Base-by-base conservation (phyloP, 1,140 invertebrate genomes). In the Geopemphigus sp. region DNA sequence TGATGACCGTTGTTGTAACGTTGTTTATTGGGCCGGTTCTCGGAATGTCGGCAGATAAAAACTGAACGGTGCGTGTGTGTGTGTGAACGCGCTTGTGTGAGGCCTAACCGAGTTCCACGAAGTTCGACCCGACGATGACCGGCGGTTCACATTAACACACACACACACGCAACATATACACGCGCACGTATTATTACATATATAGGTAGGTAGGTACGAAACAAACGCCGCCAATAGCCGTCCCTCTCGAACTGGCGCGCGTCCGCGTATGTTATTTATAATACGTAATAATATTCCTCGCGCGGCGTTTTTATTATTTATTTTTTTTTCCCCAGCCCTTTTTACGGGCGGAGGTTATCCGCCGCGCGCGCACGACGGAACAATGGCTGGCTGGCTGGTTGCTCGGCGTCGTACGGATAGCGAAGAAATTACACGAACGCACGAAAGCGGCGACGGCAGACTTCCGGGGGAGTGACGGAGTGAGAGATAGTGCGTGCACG, bases 21-120 rank as follows among this genome's bases (percentile, higher is more conserved):
- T 47, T 57, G 74, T 78, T 78, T 78, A 78, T 78, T 78, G 74
- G 74, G 74, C 56, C 74, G 32, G 56, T 78, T 78, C 74, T 78
- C 74, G 74, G 74, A 78, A 78, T 61, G 74, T 78, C 74, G 74
- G 74, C 45, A 78, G 74, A 78, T 78, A 78, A 78, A 78, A 78
- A 78, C 74, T 14, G 59, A 68, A 50, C 22, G 15, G 45, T 26
- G 74, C n/a, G n/a, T n/a, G 54, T n/a, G 53, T 12, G n/a, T n/a
- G n/a, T n/a, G n/a, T n/a, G n/a, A n/a, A 19, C 26, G 53, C 15
- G n/a, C n/a, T n/a, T n/a, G n/a, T n/a, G n/a, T n/a, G n/a, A n/a
- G 39, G 17, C 73, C 32, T 17, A 39, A 19, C 53, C 26, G 26
- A 74, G 73, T 76, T 76, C 73, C 54, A 76, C n/a, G 74, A 78